A percentile compares a stretch with the other conserved stretches of the same genome.
Evolutionary conservation across 2,113 vertebrate genomes (phyloP).

Genomic region (Rhineura floridana): DNA sequence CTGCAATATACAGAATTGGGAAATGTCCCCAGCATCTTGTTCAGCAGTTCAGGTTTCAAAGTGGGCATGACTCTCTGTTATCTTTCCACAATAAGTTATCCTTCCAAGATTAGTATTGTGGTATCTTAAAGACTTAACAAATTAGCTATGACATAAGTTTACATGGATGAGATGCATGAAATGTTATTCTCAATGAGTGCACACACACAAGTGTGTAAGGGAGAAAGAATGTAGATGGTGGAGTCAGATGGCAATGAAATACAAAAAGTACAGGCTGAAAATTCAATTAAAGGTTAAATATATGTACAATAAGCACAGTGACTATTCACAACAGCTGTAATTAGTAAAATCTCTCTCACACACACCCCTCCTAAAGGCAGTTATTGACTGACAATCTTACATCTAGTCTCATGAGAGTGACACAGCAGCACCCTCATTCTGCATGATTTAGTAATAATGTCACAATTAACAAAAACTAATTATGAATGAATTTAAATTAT

Average conservation of each 20-base stretch:
- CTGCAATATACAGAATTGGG: background rate
- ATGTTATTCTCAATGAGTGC: no score
- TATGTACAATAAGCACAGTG: background rate
- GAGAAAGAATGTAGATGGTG: background rate
- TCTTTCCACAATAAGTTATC: background rate
- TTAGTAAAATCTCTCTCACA: background rate
- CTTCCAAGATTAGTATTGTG: background rate
- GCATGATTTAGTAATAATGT: background rate
- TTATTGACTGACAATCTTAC: no score
- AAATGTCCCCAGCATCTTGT: background rate
- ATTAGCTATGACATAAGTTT: background rate
- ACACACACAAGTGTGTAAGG: no score
- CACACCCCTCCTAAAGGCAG: background rate
- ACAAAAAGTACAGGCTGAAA: background rate
- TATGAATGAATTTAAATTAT: no score
- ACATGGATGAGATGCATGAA: no score
- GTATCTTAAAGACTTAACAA: background rate
- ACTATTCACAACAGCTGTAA: background rate
- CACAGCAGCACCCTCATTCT: background rate
- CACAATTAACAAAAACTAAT: background rate
- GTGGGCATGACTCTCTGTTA: background rate
- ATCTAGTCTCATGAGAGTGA: no score
- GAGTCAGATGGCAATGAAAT: background rate
- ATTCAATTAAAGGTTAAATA: background rate
- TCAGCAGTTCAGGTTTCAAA: background rate